Percentiles rank a stretch among this genome's conserved stretches.
These are phyloP conservation scores for Seriola aureovittata DNA, from an alignment of 2,113 vertebrate species.

Conservation along the genomic window DNA sequence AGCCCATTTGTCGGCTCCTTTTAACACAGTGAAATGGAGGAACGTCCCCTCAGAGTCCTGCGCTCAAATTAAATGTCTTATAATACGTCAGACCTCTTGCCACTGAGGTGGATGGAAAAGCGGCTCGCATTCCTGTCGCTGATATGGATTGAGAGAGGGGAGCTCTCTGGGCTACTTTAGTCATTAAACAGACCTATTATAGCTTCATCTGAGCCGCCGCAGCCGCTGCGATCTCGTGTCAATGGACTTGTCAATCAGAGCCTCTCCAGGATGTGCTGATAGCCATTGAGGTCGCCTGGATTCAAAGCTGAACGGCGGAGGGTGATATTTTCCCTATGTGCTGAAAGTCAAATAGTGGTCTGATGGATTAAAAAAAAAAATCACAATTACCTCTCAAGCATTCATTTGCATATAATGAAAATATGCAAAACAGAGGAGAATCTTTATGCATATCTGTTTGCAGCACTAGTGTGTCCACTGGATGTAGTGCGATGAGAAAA, in stretches of 20 bases:
- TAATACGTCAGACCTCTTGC: slow-evolving; percentile 72
- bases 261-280: slow-evolving; percentile 39
- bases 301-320: slow-evolving; percentile 20
- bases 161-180: slow-evolving; percentile 58
- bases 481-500: slow-evolving; percentile 27
- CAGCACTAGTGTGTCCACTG: slow-evolving; percentile 13
- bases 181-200: slow-evolving; percentile 71
- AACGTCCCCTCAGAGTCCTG: slow-evolving; percentile 63
- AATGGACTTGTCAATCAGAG: slow-evolving; percentile 71
- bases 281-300: slow-evolving; percentile 23
- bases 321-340: not conserved
- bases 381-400: slow-evolving; percentile 11
- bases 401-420: slow-evolving; percentile 56
- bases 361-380: slow-evolving; percentile 18
- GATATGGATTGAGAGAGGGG: slow-evolving; percentile 18
- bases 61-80: slow-evolving; percentile 75
- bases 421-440: slow-evolving; percentile 30
- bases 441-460: slow-evolving; percentile 7
- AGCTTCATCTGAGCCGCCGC: slow-evolving; percentile 39
- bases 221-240: slow-evolving; percentile 41
- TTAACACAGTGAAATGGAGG: slow-evolving; percentile 74
- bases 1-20: slow-evolving; percentile 58
- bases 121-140: slow-evolving; percentile 23
- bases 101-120: slow-evolving; percentile 41
- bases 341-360: slow-evolving; percentile 4